phyloP scores from a whole-genome alignment of 2,113 vertebrate genomes.

The Cathartes aura region DNA sequence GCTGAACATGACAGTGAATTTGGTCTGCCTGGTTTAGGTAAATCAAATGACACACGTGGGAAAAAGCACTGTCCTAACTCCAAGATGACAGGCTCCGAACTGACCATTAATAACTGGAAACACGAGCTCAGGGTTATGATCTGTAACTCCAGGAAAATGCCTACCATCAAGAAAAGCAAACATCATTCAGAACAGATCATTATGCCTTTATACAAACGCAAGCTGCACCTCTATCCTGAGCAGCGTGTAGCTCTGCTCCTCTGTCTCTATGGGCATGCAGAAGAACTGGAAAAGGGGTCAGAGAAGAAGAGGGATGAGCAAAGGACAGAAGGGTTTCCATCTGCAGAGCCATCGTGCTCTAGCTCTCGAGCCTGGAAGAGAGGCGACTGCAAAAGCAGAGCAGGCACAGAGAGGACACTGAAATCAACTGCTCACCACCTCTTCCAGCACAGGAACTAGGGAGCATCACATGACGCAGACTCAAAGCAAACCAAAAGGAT shows the following conservation, averaged over 20 bases:
- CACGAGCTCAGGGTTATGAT: accelerated
- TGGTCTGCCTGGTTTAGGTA: background rate
- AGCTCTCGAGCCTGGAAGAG: background rate
- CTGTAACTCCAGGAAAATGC: background rate
- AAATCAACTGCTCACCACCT: background rate
- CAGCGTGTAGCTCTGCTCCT: background rate
- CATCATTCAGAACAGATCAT: background rate
- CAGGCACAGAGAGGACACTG: background rate
- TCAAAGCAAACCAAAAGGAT: background rate
- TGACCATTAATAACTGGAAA: background rate
- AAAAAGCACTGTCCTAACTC: background rate
- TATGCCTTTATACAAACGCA: background rate
- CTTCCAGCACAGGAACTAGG: background rate
- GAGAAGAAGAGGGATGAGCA: background rate
- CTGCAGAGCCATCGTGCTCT: background rate
- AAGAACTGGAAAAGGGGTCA: background rate
- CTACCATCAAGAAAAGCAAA: background rate
- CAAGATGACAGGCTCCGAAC: background rate
- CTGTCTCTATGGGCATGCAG: background rate
- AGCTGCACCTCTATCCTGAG: background rate
- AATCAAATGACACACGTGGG: accelerated
- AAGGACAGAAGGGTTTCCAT: background rate
- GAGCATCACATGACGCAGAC: background rate
- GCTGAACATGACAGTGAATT: background rate
- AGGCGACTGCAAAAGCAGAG: background rate